Evolutionary conservation across 2,797 vertebrate species (phyloP).

Genomic region (Coregonus ussuriensis): DNA sequence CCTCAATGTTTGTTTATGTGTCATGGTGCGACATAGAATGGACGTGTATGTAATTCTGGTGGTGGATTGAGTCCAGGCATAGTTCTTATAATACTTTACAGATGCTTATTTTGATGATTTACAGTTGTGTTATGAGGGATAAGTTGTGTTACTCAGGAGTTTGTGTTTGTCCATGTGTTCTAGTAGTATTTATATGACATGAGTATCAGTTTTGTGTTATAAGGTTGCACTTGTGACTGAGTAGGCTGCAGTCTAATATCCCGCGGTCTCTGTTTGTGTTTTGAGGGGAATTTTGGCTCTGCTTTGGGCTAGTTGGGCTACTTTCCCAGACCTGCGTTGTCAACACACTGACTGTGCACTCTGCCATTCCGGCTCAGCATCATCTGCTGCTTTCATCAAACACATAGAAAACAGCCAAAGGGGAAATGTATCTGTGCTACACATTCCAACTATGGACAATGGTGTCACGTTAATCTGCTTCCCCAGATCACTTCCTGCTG

Average conservation of each 20-base stretch:
- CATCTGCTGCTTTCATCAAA: neutral
- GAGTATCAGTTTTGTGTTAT: neutral
- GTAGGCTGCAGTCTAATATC: neutral
- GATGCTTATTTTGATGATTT: neutral
- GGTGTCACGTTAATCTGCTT: neutral
- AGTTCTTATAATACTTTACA: too few relatives aligned
- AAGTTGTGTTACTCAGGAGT: neutral
- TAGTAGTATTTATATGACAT: neutral
- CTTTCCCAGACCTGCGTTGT: conserved; percentile 6
- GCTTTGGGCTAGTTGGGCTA: neutral
- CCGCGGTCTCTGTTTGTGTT: conserved; percentile 8
- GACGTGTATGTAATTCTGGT: too few relatives aligned
- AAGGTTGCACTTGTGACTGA: conserved; percentile 7
- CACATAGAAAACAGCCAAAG: conserved; percentile 35
- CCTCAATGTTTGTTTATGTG: too few relatives aligned
- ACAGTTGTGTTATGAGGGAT: neutral
- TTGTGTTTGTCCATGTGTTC: neutral
- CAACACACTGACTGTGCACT: conserved; percentile 31
- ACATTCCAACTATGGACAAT: neutral
- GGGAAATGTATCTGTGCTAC: neutral
- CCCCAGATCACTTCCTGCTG: neutral
- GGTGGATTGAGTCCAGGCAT: too few relatives aligned
- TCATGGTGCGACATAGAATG: too few relatives aligned
- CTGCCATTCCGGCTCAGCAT: conserved; percentile 32
- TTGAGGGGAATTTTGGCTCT: conserved; percentile 11